Evolutionary conservation across 2,888 invertebrate species (phyloP), one percentile per base, ranked within the genome.

Genomic region (Orthosia incerta): DNA sequence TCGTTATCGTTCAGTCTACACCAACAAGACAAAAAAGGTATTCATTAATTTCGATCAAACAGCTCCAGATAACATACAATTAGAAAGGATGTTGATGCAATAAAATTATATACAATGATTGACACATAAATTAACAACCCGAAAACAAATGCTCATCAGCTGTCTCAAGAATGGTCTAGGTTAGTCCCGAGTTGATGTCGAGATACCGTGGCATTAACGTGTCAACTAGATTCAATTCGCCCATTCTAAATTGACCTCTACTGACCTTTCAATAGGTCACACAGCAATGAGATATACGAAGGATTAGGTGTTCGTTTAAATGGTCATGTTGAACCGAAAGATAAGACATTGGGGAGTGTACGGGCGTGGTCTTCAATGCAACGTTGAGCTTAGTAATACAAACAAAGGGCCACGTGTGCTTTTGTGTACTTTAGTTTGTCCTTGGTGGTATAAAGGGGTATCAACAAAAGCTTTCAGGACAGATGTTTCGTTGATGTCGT

Each of bases 351-450:
- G 67, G 70, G 78, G 79, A 80, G 85, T 84, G 85, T 80, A 82
- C 88, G 89, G 89, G 91, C 92, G 92, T 93, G 94, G 87, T 88
- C 78, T 74, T 83, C 88, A 93, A 94, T 93, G 90, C 88, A 86
- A 86, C 88, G 84, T 79, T 76, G 80, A 79, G 93, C 89, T 94
- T 94, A 93, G 87, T 83, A 86, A 87, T 79, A 89, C 90, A 91
- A 93, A 93, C 91, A 90, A 87, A 84, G 77, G 61, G 69, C 75
- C 83, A 86, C 84, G 86, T 86, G 86, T 86, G 82, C 74, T 80
- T 86, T 81, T 85, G 82, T 86, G 80, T 78, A 80, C 74, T 71
- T 63, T 69, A 76, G 74, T 76, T 71, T 84, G 81, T 83, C 82
- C 84, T 85, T 88, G 73, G 67, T 76, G 74, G 66, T 79, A 71